Evolutionary conservation across 2,888 invertebrate genomes (phyloP), one percentile per base, ranked within the genome.

Genomic region (Heteropelma amictum): DNA sequence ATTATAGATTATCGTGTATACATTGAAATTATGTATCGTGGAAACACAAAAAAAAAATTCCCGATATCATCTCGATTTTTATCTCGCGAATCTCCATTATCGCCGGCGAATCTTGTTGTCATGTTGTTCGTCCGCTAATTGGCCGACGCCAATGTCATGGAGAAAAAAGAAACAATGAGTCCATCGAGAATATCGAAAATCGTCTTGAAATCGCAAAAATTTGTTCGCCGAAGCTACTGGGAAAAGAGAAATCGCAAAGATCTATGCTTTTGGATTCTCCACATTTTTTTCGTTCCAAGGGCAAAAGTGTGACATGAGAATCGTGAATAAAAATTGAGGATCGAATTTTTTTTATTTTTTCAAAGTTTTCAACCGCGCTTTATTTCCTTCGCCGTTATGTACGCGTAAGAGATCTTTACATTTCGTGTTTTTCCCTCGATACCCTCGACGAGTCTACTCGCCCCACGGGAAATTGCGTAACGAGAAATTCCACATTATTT

Each of bases 401-500:
- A 3, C 21, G 3, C 3, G 6, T 1, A 21, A 5, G 1, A 8
- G 14, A 2, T 1, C 17, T 21, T 21, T 21, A 45, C n/a, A 21
- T 45, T 8, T 45, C 21, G 45, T 45, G 21, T 45, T 45, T 45
- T 19, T 45, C 19, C 21, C 21, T 10, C 21, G 21, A 45, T 45
- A 45, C 8, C 4, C 3, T 23, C 45, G n/a, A 45, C 33, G 17
- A 33, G 33, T n/a, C 14, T 19, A 8, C 8, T n/a, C 8, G 5
- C 4, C 53, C 6, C 30, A 33, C 12, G n/a, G n/a, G 30, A 53
- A 53, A 33, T 53, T 33, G 19, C 23, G 17, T 54, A 54, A 54
- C 35, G 54, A 54, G 35, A 54, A 35, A 54, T 54, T 54, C n/a
- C 54, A 54, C n/a, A 35, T 19, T 35, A 21, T 54, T 35, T 54